phyloP scores from a whole-genome alignment of 2,113 vertebrate genomes.

The Pluvialis apricaria region DNA sequence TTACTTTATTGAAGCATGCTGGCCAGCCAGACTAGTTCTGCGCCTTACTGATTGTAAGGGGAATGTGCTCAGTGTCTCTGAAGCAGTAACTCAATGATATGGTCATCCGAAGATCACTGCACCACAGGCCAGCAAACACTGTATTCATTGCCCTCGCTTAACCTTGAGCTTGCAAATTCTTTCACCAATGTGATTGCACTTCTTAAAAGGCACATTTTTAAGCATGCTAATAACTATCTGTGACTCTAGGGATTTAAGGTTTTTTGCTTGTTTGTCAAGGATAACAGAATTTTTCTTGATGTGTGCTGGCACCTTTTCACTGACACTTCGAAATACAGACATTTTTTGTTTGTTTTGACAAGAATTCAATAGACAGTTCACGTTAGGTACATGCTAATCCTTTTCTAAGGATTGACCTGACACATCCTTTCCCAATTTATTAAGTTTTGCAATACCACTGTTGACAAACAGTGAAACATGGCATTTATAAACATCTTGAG shows the following conservation, averaged over 20 bases:
- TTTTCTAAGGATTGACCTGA: background rate
- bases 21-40: background rate
- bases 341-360: background rate
- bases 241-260: background rate
- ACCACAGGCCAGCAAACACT: background rate
- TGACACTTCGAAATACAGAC: background rate
- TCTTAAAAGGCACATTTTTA: background rate
- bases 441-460: background rate
- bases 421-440: background rate
- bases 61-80: accelerated
- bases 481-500: background rate
- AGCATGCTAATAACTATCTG: background rate
- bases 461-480: background rate
- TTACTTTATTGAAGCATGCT: background rate
- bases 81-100: background rate
- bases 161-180: background rate
- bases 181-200: background rate
- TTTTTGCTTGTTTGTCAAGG: background rate
- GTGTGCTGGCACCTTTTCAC: background rate
- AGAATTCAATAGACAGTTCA: background rate
- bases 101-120: background rate
- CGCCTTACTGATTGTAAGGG: background rate
- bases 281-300: background rate
- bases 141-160: background rate
- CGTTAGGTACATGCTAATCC: background rate